Conservation (phyloP, 1,140 invertebrate genomes). For the Muscidifurax raptorellus region DNA sequence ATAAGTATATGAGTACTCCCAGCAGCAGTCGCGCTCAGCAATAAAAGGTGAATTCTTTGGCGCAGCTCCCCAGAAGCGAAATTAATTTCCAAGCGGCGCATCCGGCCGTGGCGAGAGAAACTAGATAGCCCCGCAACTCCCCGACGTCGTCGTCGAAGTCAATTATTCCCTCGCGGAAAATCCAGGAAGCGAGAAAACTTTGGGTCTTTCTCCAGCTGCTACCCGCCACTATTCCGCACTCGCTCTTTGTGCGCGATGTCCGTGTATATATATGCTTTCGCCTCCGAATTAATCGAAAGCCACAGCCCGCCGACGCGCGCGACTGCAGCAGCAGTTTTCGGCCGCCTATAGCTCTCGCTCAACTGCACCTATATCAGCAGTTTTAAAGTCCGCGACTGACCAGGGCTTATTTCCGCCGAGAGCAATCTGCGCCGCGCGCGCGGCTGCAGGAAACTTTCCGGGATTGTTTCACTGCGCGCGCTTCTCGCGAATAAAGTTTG, state of each 20-base stretch:
- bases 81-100: not conserved
- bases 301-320: not conserved
- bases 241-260: not conserved
- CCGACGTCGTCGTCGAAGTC: conserved; percentile 7
- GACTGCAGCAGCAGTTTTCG: conserved; percentile 42
- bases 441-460: conserved; percentile 21
- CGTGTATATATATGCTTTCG: not conserved
- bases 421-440: conserved; percentile 24
- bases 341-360: not conserved
- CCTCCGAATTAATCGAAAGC: conserved; percentile 46
- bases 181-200: conserved; percentile 14
- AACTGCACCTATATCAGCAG: conserved; percentile 35
- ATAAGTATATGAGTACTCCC: too few species aligned
- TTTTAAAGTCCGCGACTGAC: conserved; percentile 49
- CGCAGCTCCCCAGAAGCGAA: not conserved
- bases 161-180: conserved; percentile 43
- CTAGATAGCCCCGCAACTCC: not conserved
- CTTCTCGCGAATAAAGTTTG: not conserved
- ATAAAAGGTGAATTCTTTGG: too few species aligned
- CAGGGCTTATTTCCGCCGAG: conserved; percentile 34
- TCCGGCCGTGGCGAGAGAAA: not conserved
- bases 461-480: conserved; percentile 38
- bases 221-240: not conserved
- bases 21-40: too few species aligned
- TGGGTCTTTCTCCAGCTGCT: conserved; percentile 11